A percentile compares a stretch with the other conserved stretches of the same genome.
Conservation (phyloP, 2,888 invertebrate species). For the Agonopterix arenella region DNA sequence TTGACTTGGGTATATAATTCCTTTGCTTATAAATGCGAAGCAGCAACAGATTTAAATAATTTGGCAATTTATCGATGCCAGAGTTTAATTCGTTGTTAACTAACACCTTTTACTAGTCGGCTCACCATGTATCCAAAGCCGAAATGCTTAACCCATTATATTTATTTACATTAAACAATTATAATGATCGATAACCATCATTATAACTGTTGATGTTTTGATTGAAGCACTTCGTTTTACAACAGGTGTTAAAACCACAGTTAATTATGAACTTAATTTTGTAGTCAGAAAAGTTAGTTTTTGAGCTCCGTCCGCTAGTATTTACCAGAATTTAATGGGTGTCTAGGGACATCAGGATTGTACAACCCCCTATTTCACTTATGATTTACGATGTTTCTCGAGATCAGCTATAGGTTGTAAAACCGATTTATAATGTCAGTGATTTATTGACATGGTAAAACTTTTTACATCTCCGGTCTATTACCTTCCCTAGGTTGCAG, state of each 20-base stretch:
- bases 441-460: constrained; percentile 63
- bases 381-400: constrained; percentile 57
- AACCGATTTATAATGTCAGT: constrained; percentile 63
- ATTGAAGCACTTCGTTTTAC: constrained; percentile 41
- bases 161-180: constrained; percentile 40
- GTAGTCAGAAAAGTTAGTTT: constrained; percentile 6
- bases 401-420: constrained; percentile 57
- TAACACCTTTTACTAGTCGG: constrained; percentile 4
- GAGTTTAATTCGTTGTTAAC: constrained; percentile 42
- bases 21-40: constrained; percentile 3
- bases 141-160: constrained; percentile 26
- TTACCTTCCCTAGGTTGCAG: constrained; percentile 10
- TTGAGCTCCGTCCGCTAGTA: constrained; percentile 5
- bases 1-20: constrained; percentile 6
- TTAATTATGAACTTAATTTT: constrained; percentile 28
- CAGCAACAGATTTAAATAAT: constrained; percentile 48
- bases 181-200: constrained; percentile 42
- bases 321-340: constrained; percentile 34
- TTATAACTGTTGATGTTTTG: constrained; percentile 47
- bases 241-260: constrained; percentile 25
- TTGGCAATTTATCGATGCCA: constrained; percentile 49
- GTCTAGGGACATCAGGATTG: constrained; percentile 32
- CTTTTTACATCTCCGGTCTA: constrained; percentile 40
- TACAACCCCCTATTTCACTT: constrained; percentile 45
- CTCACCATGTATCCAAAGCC: constrained; percentile 30